Base-by-base conservation (phyloP, 1,140 invertebrate species). In the Hormaphis cornu region DNA sequence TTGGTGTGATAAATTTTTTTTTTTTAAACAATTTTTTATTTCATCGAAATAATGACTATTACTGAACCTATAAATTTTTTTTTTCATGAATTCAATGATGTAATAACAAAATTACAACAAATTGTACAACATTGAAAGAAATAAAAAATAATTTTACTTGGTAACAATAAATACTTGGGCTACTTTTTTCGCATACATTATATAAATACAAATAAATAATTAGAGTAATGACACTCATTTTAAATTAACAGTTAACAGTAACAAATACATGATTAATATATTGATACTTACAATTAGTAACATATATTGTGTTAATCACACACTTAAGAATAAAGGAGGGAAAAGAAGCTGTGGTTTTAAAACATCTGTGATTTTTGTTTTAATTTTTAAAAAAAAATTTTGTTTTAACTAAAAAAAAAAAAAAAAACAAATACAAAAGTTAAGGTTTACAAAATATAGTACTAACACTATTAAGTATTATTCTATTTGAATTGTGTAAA, bases 131-230 rank as follows among this genome's bases (percentile, higher is more conserved):
- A 58, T 58, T 40, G 40, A 58, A 20, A 40, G 54, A 56, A 20
- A 58, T 58, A 58, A 24, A 40, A 40, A 37, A 40, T 58, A 20
- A 58, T 37, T 58, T 24, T 37, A 58, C 54, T 37, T 58, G 54
- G 54, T 58, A 58, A 58, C 54, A 58, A 58, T 58, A 40, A n/a
- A n/a, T n/a, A n/a, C n/a, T n/a, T 37, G n/a, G 33, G 54, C 54
- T 58, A 58, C 33, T 24, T 37, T 40, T 40, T 58, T 12, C 33
- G 37, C 10, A 37, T 40, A 24, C 14, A 20, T 24, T 37, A 58
- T 37, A 56, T 56, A 56, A 14, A 22, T 58, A 58, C 35, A 58
- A 58, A 24, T 40, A 58, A 58, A 58, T 56, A 56, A 35, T n/a
- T 58, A 40, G 33, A 24, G 10, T 40, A 40, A 58, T 37, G 33